Evolutionary conservation across 2,113 vertebrate genomes (phyloP), one percentile per base, ranked within the genome.

Genomic region (Heloderma charlesbogerti): DNA sequence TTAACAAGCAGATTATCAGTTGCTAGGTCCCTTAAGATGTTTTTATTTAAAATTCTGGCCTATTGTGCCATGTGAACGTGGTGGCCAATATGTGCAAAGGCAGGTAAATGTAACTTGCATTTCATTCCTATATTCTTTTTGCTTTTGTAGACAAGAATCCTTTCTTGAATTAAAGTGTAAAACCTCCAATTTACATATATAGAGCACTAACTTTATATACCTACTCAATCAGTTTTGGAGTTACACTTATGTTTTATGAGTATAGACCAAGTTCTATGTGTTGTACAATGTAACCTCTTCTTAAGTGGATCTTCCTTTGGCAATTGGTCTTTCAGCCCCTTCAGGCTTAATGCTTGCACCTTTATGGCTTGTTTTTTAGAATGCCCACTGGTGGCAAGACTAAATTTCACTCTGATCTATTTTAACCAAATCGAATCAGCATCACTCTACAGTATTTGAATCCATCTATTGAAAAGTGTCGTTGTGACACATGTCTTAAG

Each of bases 401-500:
- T 72, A 20, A 82, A 72, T 89, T 83, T 83, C 37, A 27, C 29
- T 63, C 34, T 51, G 34, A 48, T 69, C 4, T 66, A 54, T 79
- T 90, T 90, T 86, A 90, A 29, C 20, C 54, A 69, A 66, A 91
- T 87, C 6, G 43, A 95, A 69, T 84, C 81, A 69, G 91, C 43
- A 93, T 88, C 91, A 80, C 92, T 94, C 37, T 37, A 0, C 25
- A 79, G 51, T 83, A 60, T 95, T 91, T 93, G 90, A 86, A 1
- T 67, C 90, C 60, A 69, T 91, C 78, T 86, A 80, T 89, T 94
- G 87, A 51, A 95, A 95, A 92, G 25, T 88, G 92, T 45, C 37
- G 94, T 88, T 31, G 80, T 95, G 91, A 92, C 2, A 7, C 8
- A 95, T 94, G 78, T 90, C 93, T 95, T 93, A 93, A 89, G 95